Evolutionary conservation across 2,113 vertebrate genomes (phyloP).

Genomic region (Daboia siamensis): DNA sequence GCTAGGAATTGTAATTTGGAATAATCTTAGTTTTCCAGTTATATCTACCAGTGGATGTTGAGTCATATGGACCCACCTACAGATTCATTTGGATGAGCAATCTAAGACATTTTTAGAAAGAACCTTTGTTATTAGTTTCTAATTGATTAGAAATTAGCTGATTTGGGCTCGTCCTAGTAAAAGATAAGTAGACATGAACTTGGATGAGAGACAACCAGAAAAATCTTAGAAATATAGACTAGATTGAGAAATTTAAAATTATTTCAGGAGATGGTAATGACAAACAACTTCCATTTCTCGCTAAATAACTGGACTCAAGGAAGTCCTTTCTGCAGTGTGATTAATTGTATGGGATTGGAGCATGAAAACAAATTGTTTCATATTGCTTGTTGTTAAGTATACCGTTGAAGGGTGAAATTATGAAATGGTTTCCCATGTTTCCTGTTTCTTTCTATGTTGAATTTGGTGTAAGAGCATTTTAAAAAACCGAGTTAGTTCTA

Average conservation of each 20-base stretch:
- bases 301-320: neutral
- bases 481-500: neutral
- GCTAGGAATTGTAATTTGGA: neutral
- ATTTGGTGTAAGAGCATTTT: neutral
- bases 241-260: neutral
- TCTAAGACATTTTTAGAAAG: neutral
- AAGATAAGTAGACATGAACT: neutral
- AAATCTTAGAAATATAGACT: neutral
- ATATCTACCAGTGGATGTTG: neutral
- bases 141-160: neutral
- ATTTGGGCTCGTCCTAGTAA: neutral
- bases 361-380: neutral
- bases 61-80: neutral
- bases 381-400: neutral
- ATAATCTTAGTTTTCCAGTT: neutral
- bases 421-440: neutral
- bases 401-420: neutral
- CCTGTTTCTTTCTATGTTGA: neutral
- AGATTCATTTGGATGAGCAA: neutral
- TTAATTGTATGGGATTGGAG: neutral
- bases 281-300: neutral
- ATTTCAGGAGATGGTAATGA: neutral
- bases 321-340: neutral
- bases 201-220: neutral
- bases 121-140: neutral